phyloP scores from a whole-genome alignment of 2,888 invertebrate genomes.

The Drepanosiphum platanoidis region DNA sequence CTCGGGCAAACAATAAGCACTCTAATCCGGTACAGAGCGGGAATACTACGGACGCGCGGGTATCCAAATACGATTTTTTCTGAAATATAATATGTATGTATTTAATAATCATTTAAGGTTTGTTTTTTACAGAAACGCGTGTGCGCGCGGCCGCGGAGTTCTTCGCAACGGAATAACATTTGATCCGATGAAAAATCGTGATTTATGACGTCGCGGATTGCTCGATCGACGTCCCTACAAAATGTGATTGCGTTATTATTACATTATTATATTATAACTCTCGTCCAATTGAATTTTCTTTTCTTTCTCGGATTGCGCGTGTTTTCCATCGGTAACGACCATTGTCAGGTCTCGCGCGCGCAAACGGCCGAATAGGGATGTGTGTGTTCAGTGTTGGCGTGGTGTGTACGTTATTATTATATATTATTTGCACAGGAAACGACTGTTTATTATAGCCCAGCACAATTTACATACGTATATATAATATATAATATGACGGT shows the following conservation, averaged over 20 bases:
- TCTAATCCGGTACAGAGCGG: neutral
- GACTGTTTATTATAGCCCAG: neutral
- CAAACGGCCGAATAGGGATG: neutral
- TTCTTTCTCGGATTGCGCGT: neutral
- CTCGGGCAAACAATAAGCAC: neutral
- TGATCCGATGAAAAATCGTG: slow-evolving; percentile 34
- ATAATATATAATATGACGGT: neutral
- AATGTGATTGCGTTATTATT: too few relatives aligned
- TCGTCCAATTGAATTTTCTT: slow-evolving; percentile 9
- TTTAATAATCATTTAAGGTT: neutral
- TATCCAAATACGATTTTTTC: neutral
- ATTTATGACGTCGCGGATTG: slow-evolving; percentile 33
- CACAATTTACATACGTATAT: neutral
- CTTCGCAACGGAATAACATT: neutral
- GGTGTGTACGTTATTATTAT: neutral
- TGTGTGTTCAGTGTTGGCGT: too few relatives aligned
- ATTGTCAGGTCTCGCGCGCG: neutral
- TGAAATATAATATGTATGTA: neutral
- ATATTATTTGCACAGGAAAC: neutral
- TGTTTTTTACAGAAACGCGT: slow-evolving; percentile 15
- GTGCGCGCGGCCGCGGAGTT: neutral
- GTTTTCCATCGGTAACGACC: neutral
- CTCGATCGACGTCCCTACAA: too few relatives aligned
- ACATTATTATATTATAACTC: slow-evolving; percentile 8
- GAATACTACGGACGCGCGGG: neutral